phyloP scores from a whole-genome alignment of 1,140 invertebrate genomes.

The Leptinotarsa lineolata region DNA sequence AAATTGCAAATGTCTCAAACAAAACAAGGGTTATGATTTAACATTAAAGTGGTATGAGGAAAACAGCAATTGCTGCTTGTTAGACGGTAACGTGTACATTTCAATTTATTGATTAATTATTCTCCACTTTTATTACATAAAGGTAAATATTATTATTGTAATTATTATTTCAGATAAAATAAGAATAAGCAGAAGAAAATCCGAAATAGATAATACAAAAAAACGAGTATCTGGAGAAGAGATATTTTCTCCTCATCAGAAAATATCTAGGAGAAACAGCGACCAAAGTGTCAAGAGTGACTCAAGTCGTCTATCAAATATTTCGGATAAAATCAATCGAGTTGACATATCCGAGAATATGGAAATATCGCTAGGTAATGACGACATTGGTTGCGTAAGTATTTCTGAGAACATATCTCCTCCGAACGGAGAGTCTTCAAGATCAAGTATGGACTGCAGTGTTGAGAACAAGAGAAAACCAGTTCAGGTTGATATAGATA shows the following conservation, averaged over 20 bases:
- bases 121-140: too few relatives aligned
- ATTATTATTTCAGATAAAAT: too few relatives aligned
- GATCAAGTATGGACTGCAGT: conserved; percentile 26
- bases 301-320: conserved; percentile 35
- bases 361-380: conserved; percentile 43
- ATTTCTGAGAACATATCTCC: conserved; percentile 34
- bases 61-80: too few relatives aligned
- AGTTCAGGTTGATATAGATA: conserved; percentile 41
- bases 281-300: conserved; percentile 44
- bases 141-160: too few relatives aligned
- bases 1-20: too few relatives aligned
- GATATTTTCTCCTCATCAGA: conserved; percentile 8
- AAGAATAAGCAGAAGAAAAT: background rate
- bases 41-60: too few relatives aligned
- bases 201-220: background rate
- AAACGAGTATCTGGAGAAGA: conserved; percentile 25
- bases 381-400: conserved; percentile 30
- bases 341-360: conserved; percentile 41
- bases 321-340: conserved; percentile 46
- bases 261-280: conserved; percentile 41
- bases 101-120: too few relatives aligned
- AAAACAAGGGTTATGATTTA: too few relatives aligned
- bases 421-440: conserved; percentile 35
- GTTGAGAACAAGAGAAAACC: conserved; percentile 42
- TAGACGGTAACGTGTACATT: too few relatives aligned